Conservation (phyloP, 2,797 vertebrate genomes). For the Anas capensis region DNA sequence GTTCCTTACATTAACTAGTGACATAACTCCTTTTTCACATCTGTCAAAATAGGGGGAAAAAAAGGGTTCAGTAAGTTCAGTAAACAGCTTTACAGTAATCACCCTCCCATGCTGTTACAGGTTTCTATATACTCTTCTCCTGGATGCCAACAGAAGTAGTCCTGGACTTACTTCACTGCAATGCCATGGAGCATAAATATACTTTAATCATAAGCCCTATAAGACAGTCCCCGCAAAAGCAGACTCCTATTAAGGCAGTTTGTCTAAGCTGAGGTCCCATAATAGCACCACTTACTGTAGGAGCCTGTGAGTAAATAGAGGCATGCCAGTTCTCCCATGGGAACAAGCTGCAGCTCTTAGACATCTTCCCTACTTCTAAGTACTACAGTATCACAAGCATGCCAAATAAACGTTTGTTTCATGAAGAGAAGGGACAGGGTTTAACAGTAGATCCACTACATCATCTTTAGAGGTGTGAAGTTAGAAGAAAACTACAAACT, state of each 20-base stretch:
- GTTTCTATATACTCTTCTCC: neutral
- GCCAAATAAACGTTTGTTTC: neutral
- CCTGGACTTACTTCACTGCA: neutral
- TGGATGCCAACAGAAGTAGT: neutral
- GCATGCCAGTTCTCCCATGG: neutral
- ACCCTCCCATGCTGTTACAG: neutral
- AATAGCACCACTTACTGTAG: neutral
- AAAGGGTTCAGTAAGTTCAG: neutral
- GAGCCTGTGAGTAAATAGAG: neutral
- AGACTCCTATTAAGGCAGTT: neutral
- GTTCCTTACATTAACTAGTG: conserved; percentile 96
- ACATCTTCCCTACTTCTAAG: neutral
- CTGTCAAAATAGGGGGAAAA: conserved; percentile 74
- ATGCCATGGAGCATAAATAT: neutral
- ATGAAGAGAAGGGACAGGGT: neutral
- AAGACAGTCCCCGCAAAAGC: neutral
- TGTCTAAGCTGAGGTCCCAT: neutral
- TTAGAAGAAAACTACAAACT: neutral
- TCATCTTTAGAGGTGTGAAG: neutral
- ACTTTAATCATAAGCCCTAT: neutral
- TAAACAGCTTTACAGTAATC: neutral
- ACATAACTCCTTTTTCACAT: conserved; percentile 99
- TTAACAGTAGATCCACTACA: neutral
- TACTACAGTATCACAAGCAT: neutral
- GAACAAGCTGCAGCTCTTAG: neutral